Evolutionary conservation across 2,797 vertebrate species (phyloP), one percentile per base, ranked within the genome.

Genomic region (Acanthornis magna): DNA sequence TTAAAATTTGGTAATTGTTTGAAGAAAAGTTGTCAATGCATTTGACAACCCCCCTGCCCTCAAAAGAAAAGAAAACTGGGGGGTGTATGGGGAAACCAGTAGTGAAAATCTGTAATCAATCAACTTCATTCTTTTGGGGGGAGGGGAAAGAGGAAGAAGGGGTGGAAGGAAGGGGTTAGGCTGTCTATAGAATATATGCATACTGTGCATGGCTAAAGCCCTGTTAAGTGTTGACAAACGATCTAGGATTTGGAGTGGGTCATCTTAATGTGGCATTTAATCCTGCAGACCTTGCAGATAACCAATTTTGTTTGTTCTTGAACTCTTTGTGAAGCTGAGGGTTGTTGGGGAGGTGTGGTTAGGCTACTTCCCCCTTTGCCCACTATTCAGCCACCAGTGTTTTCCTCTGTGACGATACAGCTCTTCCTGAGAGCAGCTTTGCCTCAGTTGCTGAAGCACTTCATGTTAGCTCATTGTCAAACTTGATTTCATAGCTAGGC

Each of bases 401-500:
- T 96, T 82, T 95, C 92, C 95, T 97, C 86, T 93, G 89, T 97
- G 96, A 92, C 80, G 91, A 51, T 96, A 92, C 96, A 96, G 96
- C 95, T 96, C 93, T 95, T 97, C 96, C 96, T 96, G 96, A 97
- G 97, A 26, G 89, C 96, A 96, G 95, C 92, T 97, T 97, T 94
- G 92, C 91, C 93, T 97, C 91, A 20, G 62, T 89, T 95, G 96
- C 96, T 96, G 87, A 95, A 96, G 93, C 16, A 85, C 86, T 93
- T 96, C 63, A 74, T 81, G 92, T 96, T 97, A 97, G 92, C 95
- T 96, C 96, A 96, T 88, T 40, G 57, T 97, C 92, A 17, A 88
- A 89, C 94, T 96, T 75, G 1, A 9, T 82, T 92, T 85, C 66
- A 38, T 91, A 85, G 89, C 85, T 90, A 89, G 79, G 85, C 93